Evolutionary conservation across 2,113 vertebrate species (phyloP), one percentile per base, ranked within the genome.

Genomic region (Dromas ardeola): DNA sequence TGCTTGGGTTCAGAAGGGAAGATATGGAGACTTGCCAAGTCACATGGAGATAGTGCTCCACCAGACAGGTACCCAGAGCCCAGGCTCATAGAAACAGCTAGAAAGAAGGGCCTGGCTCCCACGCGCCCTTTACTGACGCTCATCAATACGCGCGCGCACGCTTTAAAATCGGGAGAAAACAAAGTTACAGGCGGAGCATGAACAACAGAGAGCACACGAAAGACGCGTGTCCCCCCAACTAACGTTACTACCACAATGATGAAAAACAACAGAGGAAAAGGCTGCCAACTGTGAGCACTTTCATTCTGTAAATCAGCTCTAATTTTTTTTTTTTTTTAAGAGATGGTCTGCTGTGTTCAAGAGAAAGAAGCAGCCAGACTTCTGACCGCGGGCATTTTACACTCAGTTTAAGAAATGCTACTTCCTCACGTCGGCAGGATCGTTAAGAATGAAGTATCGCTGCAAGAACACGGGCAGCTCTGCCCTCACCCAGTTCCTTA

Each of bases 301-400:
- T 16, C 11, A 10, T 34, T 34, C 26, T 9, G 11, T 3, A 2
- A 12, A n/a, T n/a, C n/a, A n/a, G n/a, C n/a, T n/a, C n/a, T n/a
- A n/a, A n/a, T n/a, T 30, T 55, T 36, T 56, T 30, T 34, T 29
- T 40, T 13, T 63, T 32, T 15, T 5, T 8, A 6, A 19, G 19
- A 25, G 7, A 3, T 3, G 0, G 11, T 58, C 19, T 11, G 30
- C 19, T 11, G 30, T 0, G 1, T 10, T n/a, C 23, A 58, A 7
- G 5, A 23, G 29, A 32, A 50, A 8, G 1, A 23, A 40, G 7
- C 30, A 9, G 5, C 6, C 21, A 15, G 13, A 3, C 7, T 7
- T 5, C 12, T 0, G 3, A 11, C 3, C 13, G 1, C 0, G 1
- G 6, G 6, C 6, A 2, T 20, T 69, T 38, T 8, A 15, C 4